A percentile compares a stretch with the other conserved stretches of the same genome.
These are phyloP conservation scores for Fulmarus glacialis DNA, from an alignment of 2,113 vertebrate species.

Conservation along the genomic window DNA sequence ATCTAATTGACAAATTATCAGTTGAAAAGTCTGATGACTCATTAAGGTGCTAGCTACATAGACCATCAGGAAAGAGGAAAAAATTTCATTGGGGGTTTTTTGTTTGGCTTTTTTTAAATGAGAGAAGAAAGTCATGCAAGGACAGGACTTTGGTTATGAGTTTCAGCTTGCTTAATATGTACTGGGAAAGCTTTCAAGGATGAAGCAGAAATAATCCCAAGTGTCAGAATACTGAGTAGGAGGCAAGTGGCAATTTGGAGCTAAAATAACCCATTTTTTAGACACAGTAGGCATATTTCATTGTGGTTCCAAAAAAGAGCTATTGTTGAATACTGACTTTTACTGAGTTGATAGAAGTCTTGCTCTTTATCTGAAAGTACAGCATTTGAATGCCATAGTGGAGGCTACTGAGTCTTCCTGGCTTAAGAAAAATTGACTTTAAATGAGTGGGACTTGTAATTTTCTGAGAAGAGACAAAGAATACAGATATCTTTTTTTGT, in stretches of 20 bases:
- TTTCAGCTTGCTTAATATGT: constrained; percentile 9
- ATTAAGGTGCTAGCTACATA: background rate
- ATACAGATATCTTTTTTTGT: background rate
- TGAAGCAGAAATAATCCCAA: constrained; percentile 64
- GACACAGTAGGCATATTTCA: constrained; percentile 21
- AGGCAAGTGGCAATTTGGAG: constrained; percentile 52
- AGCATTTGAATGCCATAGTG: background rate
- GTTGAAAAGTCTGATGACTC: background rate
- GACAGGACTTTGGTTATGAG: constrained; percentile 27
- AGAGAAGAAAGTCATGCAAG: constrained; percentile 4
- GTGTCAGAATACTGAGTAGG: constrained; percentile 65
- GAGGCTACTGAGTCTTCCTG: background rate
- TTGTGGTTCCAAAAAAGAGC: background rate
- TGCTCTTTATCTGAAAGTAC: background rate
- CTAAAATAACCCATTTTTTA: constrained; percentile 60
- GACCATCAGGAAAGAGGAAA: background rate
- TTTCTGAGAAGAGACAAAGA: background rate
- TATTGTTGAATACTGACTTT: constrained; percentile 16
- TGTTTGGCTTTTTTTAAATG: background rate
- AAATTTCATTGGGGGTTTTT: background rate
- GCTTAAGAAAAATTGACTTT: background rate
- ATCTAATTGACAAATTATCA: background rate
- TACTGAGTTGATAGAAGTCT: background rate
- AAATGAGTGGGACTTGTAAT: background rate
- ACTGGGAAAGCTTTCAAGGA: constrained; percentile 41